Percentiles rank a stretch among this genome's conserved stretches.
Conservation (phyloP, 2,888 invertebrate species). For the Linyphia triangularis region DNA sequence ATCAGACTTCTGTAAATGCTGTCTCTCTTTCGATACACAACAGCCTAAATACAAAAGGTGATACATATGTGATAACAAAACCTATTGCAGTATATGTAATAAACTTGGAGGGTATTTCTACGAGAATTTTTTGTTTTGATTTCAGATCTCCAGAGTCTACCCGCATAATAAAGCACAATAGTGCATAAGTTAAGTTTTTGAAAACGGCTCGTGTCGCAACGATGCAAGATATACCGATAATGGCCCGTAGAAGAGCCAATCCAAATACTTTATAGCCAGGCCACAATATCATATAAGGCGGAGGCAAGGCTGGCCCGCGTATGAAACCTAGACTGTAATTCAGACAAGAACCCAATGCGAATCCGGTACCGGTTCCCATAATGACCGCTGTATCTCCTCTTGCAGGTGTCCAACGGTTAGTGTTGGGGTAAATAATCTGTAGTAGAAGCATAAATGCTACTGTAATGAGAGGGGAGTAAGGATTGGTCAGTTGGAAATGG, state of each 20-base stretch:
- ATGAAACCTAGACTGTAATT: slow-evolving; percentile 87
- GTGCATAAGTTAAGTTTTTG: slow-evolving; percentile 86
- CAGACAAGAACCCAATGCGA: slow-evolving; percentile 89
- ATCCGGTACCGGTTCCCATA: slow-evolving; percentile 89
- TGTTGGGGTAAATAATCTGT: slow-evolving; percentile 89
- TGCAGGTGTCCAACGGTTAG: slow-evolving; percentile 93
- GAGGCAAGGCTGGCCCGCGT: slow-evolving; percentile 82
- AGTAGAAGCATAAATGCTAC: slow-evolving; percentile 85
- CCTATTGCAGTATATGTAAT: slow-evolving; percentile 89
- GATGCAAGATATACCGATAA: slow-evolving; percentile 88
- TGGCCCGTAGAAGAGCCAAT: slow-evolving; percentile 84
- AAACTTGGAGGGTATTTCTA: slow-evolving; percentile 91
- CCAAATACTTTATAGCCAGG: slow-evolving; percentile 87
- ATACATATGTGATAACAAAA: slow-evolving; percentile 87
- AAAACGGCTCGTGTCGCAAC: slow-evolving; percentile 85
- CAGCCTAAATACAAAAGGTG: slow-evolving; percentile 88
- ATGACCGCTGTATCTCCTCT: slow-evolving; percentile 94
- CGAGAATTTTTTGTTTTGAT: slow-evolving; percentile 83
- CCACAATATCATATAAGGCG: slow-evolving; percentile 89
- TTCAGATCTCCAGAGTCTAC: slow-evolving; percentile 84
- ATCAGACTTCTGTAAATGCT: slow-evolving; percentile 88
- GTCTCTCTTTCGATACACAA: slow-evolving; percentile 89
- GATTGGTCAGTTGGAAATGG: slow-evolving; percentile 85
- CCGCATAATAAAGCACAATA: slow-evolving; percentile 86
- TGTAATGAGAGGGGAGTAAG: slow-evolving; percentile 84